These are phyloP conservation scores for Eretmocerus hayati DNA, from an alignment of 2,888 invertebrate species.

Conservation along the genomic window DNA sequence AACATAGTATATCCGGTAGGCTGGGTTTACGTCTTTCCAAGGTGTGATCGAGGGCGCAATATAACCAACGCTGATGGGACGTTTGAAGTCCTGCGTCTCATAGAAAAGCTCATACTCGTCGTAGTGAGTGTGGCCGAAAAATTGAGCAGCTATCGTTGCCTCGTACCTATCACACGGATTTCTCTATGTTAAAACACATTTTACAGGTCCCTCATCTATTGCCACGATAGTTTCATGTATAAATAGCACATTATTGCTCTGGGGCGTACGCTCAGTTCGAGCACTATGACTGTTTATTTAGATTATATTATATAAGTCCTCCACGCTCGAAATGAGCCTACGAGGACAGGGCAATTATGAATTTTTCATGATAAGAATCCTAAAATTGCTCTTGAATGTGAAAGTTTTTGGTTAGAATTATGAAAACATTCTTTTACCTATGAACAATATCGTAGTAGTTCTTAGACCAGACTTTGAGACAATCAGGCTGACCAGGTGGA, in stretches of 20 bases:
- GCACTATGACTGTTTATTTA: too few relatives aligned
- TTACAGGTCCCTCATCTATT: too few relatives aligned
- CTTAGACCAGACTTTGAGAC: slow-evolving; percentile 90
- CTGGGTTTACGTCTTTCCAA: slow-evolving; percentile 86
- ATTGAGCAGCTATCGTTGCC: slow-evolving; percentile 16
- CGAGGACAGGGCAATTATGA: too few relatives aligned
- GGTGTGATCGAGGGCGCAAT: slow-evolving; percentile 93
- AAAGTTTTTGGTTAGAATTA: not conserved
- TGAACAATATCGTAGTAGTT: slow-evolving; percentile 87
- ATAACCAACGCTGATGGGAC: slow-evolving; percentile 82
- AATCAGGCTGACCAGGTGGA: slow-evolving; percentile 88
- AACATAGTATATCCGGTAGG: slow-evolving; percentile 91
- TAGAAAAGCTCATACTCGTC: slow-evolving; percentile 94
- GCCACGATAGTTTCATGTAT: too few relatives aligned
- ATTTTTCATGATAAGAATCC: too few relatives aligned
- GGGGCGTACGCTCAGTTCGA: too few relatives aligned
- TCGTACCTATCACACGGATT: too few relatives aligned
- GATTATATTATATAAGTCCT: too few relatives aligned
- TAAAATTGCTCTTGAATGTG: too few relatives aligned
- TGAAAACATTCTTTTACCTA: slow-evolving; percentile 45
- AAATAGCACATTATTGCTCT: too few relatives aligned
- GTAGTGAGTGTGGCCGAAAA: slow-evolving; percentile 22
- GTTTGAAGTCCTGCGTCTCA: slow-evolving; percentile 72
- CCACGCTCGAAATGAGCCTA: too few relatives aligned
- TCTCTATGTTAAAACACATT: too few relatives aligned